Percentiles rank a stretch among this genome's conserved stretches.
These are phyloP conservation scores for Lepeophtheirus nordmannii DNA, from an alignment of 2,888 invertebrate species.

Conservation along the genomic window DNA sequence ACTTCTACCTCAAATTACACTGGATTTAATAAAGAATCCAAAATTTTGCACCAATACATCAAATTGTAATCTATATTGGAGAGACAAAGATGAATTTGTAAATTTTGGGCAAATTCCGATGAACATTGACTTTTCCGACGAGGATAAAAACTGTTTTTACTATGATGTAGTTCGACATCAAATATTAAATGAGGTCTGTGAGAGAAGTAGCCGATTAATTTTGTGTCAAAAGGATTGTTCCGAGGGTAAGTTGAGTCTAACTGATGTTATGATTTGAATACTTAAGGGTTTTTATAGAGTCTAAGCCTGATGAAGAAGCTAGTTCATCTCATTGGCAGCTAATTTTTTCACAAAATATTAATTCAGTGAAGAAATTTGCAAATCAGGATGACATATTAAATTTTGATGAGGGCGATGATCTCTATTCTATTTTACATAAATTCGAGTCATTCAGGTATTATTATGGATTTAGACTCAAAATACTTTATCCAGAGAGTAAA, in stretches of 20 bases:
- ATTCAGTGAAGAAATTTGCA: neutral
- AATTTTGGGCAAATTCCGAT: neutral
- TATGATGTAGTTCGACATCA: neutral
- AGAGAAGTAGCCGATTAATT: neutral
- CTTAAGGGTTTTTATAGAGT: no score
- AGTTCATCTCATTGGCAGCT: no score
- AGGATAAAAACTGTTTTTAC: neutral
- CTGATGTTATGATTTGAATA: no score
- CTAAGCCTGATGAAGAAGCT: no score
- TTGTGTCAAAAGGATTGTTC: neutral
- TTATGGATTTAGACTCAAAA: neutral
- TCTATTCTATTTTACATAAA: neutral
- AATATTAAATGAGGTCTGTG: neutral
- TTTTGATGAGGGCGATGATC: neutral
- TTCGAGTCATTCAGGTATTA: constrained; percentile 1
- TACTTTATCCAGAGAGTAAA: neutral
- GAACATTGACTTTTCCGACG: neutral
- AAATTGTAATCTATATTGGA: neutral
- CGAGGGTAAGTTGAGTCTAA: neutral
- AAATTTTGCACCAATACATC: neutral
- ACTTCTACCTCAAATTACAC: neutral
- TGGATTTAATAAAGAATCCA: neutral
- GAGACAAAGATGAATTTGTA: neutral
- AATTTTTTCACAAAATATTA: no score
- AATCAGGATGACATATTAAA: neutral